phyloP scores from a whole-genome alignment of 2,888 invertebrate genomes.

The Tetanocera ferruginea region DNA sequence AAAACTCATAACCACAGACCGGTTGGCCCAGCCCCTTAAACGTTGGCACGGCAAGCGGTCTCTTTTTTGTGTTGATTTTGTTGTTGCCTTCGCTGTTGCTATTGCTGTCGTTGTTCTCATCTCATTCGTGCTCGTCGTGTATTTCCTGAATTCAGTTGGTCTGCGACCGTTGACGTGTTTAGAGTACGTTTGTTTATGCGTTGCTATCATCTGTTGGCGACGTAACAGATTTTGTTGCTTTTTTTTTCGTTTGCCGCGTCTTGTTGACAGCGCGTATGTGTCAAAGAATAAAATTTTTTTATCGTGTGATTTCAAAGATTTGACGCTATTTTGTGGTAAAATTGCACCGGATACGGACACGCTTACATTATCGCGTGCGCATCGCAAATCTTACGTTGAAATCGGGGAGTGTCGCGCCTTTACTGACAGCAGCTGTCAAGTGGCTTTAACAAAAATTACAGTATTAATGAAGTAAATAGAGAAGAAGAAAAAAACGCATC shows the following conservation, averaged over 20 bases:
- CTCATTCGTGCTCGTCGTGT: slow-evolving; percentile 55
- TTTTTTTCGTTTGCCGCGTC: neutral
- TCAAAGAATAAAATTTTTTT: no score
- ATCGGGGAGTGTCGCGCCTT: neutral
- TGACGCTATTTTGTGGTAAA: slow-evolving; percentile 19
- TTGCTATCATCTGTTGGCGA: slow-evolving; percentile 37
- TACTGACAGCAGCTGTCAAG: slow-evolving; percentile 26
- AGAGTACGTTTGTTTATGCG: slow-evolving; percentile 51
- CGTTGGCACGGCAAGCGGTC: neutral
- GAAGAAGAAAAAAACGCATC: neutral
- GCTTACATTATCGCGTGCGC: slow-evolving; percentile 29
- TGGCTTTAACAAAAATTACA: neutral
- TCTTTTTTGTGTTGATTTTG: neutral
- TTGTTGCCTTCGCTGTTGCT: slow-evolving; percentile 29
- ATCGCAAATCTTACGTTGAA: neutral
- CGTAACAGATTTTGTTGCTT: neutral
- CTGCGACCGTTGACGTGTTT: slow-evolving; percentile 69
- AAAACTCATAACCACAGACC: neutral
- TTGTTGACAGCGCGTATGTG: neutral
- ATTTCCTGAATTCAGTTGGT: slow-evolving; percentile 66
- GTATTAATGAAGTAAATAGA: neutral
- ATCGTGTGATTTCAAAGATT: neutral
- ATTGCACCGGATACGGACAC: slow-evolving; percentile 47
- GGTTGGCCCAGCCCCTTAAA: neutral
- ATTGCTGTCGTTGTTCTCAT: slow-evolving; percentile 52